phyloP scores from a whole-genome alignment of 2,797 vertebrate genomes.

The Sternotherus odoratus region DNA sequence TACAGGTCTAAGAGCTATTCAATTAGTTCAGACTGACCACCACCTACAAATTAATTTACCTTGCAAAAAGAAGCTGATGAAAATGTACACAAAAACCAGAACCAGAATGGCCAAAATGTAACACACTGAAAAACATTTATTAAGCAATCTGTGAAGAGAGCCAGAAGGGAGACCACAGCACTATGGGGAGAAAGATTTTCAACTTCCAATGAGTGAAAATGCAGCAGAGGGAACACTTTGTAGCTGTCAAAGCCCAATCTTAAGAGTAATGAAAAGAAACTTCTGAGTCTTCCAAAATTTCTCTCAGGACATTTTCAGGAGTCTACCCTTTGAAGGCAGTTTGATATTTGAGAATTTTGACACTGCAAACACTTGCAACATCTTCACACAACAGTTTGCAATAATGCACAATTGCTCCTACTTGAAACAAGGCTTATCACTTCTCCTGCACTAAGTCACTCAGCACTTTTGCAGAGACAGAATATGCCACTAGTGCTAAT shows the following conservation, averaged over 20 bases:
- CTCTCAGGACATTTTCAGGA: background rate
- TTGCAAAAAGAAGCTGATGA: background rate
- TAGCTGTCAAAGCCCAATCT: background rate
- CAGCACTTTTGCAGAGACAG: background rate
- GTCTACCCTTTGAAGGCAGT: background rate
- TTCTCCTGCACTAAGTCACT: background rate
- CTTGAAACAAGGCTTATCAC: background rate
- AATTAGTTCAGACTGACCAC: background rate
- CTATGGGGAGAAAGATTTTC: constrained; percentile 3
- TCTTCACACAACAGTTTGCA: background rate
- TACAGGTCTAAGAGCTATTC: background rate
- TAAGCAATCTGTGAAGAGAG: background rate
- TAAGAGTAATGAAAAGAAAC: background rate
- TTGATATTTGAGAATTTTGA: background rate
- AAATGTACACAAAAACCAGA: background rate
- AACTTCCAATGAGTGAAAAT: background rate
- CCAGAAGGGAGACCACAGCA: background rate
- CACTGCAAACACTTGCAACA: background rate
- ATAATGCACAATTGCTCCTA: background rate
- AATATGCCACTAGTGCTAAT: too few relatives aligned
- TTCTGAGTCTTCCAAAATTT: background rate
- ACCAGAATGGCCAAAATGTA: background rate
- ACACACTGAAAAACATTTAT: background rate
- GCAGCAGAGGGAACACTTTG: background rate
- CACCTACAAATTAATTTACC: background rate